Percentiles rank a stretch among this genome's conserved stretches.
Conservation (phyloP, 2,797 vertebrate species). For the Myoxocephalus aenaeus region DNA sequence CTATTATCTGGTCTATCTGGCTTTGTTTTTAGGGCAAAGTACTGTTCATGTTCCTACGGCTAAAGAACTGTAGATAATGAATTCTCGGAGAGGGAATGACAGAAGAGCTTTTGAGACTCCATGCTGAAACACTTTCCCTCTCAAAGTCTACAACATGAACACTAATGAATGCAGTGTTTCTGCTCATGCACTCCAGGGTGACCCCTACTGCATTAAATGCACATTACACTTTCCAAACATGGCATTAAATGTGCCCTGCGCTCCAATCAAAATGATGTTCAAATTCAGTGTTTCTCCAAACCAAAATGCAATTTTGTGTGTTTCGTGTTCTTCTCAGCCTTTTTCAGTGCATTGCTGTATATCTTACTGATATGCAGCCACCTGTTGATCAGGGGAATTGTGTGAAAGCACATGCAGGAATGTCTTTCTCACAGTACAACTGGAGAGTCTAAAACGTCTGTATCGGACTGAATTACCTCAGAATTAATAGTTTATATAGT, state of each 20-base stretch:
- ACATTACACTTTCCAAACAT: slow-evolving; percentile 28
- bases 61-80: background rate
- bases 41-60: background rate
- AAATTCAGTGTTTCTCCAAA: slow-evolving; percentile 6
- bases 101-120: background rate
- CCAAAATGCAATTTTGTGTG: background rate
- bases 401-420: background rate
- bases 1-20: background rate
- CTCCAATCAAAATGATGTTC: background rate
- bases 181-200: slow-evolving; percentile 34
- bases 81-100: background rate
- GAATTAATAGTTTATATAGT: background rate
- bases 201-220: slow-evolving; percentile 47
- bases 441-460: background rate
- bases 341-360: background rate
- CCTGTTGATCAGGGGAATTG: background rate
- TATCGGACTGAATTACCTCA: background rate
- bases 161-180: slow-evolving; percentile 1
- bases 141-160: background rate
- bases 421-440: background rate
- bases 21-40: background rate
- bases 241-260: background rate
- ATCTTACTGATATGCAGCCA: background rate
- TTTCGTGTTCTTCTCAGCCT: background rate
- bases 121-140: background rate